A percentile compares a stretch with the other conserved stretches of the same genome.
These are phyloP conservation scores for Lanius ludovicianus DNA, from an alignment of 2,113 vertebrate genomes.

Conservation along the genomic window DNA sequence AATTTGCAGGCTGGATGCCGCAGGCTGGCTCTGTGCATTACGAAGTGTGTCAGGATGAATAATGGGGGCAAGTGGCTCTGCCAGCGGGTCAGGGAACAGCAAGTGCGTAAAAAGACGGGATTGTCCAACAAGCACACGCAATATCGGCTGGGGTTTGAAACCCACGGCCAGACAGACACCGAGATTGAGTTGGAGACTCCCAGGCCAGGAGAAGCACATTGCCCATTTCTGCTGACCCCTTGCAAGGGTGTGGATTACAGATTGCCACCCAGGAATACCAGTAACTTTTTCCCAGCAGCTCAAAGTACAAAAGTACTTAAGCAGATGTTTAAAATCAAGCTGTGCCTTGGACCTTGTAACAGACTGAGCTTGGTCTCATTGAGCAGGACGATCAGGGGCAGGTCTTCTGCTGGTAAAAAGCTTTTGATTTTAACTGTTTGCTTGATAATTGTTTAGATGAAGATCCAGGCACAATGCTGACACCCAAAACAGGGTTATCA, in stretches of 20 bases:
- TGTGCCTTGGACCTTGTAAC: neutral
- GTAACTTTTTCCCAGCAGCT: neutral
- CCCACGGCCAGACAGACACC: neutral
- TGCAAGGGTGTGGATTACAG: neutral
- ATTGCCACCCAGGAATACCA: neutral
- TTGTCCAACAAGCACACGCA: neutral
- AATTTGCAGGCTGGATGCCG: constrained; percentile 19
- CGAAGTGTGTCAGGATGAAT: constrained; percentile 57
- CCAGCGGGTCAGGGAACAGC: constrained; percentile 63
- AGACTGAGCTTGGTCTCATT: neutral
- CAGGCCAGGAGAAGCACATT: neutral
- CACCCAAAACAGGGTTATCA: neutral
- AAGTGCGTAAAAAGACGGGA: constrained; percentile 30
- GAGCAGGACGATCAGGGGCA: neutral
- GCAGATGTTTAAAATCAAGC: constrained; percentile 28
- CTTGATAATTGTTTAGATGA: neutral
- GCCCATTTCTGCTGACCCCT: neutral
- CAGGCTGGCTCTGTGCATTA: constrained; percentile 39
- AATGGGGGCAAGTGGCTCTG: constrained; percentile 50
- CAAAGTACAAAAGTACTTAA: neutral
- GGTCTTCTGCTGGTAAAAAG: neutral
- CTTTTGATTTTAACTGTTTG: neutral
- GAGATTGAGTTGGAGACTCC: neutral
- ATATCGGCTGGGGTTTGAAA: neutral
- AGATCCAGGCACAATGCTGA: neutral